A percentile compares a stretch with the other conserved stretches of the same genome.
phyloP scores from a whole-genome alignment of 2,888 invertebrate species.

The Bembecia ichneumoniformis region DNA sequence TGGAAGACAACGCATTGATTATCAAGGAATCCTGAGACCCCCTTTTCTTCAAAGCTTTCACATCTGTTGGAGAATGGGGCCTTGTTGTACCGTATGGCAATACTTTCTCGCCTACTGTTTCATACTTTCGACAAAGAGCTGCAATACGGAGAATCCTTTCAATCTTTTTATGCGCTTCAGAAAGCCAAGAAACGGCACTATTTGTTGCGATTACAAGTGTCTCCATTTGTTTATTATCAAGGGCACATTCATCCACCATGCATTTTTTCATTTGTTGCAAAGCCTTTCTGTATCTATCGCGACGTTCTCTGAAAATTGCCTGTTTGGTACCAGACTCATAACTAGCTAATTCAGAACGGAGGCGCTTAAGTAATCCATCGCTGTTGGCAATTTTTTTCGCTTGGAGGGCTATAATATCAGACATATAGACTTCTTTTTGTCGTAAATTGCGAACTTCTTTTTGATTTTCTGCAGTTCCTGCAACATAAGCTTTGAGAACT shows the following conservation, averaged over 20 bases:
- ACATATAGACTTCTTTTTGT: constrained; percentile 54
- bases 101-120: constrained; percentile 68
- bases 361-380: constrained; percentile 40
- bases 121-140: constrained; percentile 69
- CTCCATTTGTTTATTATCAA: constrained; percentile 38
- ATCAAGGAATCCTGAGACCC: constrained; percentile 44
- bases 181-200: constrained; percentile 47
- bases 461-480: constrained; percentile 52
- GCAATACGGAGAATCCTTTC: constrained; percentile 64
- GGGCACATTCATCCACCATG: constrained; percentile 32
- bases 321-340: constrained; percentile 62
- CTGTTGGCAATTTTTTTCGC: constrained; percentile 53
- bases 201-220: constrained; percentile 47
- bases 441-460: constrained; percentile 52
- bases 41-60: constrained; percentile 28
- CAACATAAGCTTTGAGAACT: constrained; percentile 47
- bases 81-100: constrained; percentile 40
- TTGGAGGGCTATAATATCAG: constrained; percentile 59
- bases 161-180: constrained; percentile 51
- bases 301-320: constrained; percentile 53
- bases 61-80: constrained; percentile 29
- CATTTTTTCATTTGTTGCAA: constrained; percentile 38
- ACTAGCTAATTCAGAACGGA: constrained; percentile 42
- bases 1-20: constrained; percentile 37
- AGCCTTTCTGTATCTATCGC: constrained; percentile 47